Evolutionary conservation across 2,888 invertebrate species (phyloP).

Genomic region (Leptarthrus brevirostris): DNA sequence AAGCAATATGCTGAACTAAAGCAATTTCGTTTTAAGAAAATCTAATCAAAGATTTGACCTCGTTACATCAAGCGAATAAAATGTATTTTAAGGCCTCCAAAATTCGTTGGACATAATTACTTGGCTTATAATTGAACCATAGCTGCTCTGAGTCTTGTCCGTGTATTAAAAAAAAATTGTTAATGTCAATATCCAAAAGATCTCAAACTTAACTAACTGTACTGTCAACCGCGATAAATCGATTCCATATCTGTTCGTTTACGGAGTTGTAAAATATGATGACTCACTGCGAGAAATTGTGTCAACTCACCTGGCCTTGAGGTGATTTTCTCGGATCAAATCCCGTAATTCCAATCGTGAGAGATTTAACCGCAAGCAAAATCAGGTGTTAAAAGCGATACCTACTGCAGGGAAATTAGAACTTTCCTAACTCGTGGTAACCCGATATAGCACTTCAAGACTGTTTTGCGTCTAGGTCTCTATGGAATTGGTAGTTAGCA

Average conservation of each 20-base stretch:
- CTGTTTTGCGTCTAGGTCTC: background rate
- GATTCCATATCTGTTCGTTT: constrained; percentile 11
- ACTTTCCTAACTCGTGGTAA: constrained; percentile 21
- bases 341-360: constrained; percentile 21
- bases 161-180: background rate
- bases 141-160: background rate
- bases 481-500: background rate
- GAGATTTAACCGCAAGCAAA: constrained; percentile 37
- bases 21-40: no score
- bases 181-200: constrained; percentile 8
- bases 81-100: no score
- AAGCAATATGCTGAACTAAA: no score
- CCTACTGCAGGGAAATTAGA: constrained; percentile 23
- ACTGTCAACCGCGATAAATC: background rate
- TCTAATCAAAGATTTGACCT: no score
- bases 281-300: constrained; percentile 37
- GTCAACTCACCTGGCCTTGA: constrained; percentile 28
- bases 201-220: constrained; percentile 12
- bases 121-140: no score
- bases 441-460: background rate
- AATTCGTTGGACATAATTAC: no score
- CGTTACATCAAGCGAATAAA: no score
- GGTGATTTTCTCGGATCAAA: constrained; percentile 14
- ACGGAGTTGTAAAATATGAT: constrained; percentile 5
- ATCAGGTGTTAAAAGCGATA: constrained; percentile 35